These are phyloP conservation scores for Tringa solitaria DNA, from an alignment of 2,113 vertebrate genomes.

Conservation along the genomic window DNA sequence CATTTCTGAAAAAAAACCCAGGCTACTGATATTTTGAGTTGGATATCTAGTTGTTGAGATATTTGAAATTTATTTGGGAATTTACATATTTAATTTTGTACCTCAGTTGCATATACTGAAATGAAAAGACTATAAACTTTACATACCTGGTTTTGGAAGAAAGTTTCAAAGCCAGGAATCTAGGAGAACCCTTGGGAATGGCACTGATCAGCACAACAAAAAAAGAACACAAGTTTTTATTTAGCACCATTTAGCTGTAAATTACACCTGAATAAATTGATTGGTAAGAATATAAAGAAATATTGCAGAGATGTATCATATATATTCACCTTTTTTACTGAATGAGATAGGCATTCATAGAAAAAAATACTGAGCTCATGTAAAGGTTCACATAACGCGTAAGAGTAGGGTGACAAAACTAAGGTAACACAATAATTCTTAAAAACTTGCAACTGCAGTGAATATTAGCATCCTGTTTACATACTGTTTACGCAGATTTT, in stretches of 20 bases:
- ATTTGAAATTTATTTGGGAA: not conserved
- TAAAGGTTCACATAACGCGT: not conserved
- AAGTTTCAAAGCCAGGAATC: not conserved
- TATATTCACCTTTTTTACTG: not conserved
- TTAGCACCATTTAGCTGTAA: not conserved
- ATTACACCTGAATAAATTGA: not conserved
- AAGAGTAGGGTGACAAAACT: not conserved
- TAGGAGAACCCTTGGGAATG: not conserved
- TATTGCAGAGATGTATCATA: not conserved
- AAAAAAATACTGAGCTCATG: not conserved
- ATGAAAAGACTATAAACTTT: not conserved
- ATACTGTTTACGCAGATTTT: not conserved
- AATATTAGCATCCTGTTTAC: not conserved
- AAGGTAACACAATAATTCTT: not conserved
- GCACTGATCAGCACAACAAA: not conserved
- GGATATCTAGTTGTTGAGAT: not conserved
- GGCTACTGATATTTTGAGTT: not conserved
- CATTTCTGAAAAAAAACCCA: not conserved
- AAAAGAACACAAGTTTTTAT: not conserved
- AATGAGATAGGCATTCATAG: not conserved
- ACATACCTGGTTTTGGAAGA: not conserved
- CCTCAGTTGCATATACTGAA: not conserved
- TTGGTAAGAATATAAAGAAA: not conserved
- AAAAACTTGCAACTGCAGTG: not conserved
- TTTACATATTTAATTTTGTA: not conserved